phyloP scores from a whole-genome alignment of 2,888 invertebrate species.

The Xestobium rufovillosum region DNA sequence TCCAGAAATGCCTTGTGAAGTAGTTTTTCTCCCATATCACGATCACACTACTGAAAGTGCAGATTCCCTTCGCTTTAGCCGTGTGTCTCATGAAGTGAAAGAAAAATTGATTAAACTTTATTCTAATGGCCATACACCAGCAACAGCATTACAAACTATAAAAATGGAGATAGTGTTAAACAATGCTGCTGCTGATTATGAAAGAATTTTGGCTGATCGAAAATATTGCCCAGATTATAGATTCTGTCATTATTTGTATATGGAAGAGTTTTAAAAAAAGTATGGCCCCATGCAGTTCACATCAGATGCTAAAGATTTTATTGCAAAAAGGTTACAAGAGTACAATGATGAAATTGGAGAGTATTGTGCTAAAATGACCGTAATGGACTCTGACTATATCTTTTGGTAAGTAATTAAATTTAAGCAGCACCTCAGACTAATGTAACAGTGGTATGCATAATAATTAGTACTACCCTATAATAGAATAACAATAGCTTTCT shows the following conservation, averaged over 20 bases:
- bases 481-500: too few species aligned
- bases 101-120: too few species aligned
- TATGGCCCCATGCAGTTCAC: conserved; percentile 11
- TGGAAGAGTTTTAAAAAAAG: conserved; percentile 7
- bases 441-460: too few species aligned
- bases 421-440: too few species aligned
- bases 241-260: conserved; percentile 1
- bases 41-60: conserved; percentile 5
- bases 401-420: background rate
- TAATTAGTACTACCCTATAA: too few species aligned
- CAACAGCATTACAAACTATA: too few species aligned
- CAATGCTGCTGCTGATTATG: background rate
- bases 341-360: too few species aligned
- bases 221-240: conserved; percentile 3
- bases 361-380: background rate
- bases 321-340: too few species aligned
- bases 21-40: conserved; percentile 4
- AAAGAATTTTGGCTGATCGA: background rate
- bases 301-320: conserved; percentile 10
- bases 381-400: background rate
- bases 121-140: too few species aligned
- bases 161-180: background rate
- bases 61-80: conserved; percentile 3
- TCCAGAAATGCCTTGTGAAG: conserved; percentile 5
- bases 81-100: background rate